A percentile compares a stretch with the other conserved stretches of the same genome.
Evolutionary conservation across 2,888 invertebrate genomes (phyloP).

Genomic region (Agrilus mali): DNA sequence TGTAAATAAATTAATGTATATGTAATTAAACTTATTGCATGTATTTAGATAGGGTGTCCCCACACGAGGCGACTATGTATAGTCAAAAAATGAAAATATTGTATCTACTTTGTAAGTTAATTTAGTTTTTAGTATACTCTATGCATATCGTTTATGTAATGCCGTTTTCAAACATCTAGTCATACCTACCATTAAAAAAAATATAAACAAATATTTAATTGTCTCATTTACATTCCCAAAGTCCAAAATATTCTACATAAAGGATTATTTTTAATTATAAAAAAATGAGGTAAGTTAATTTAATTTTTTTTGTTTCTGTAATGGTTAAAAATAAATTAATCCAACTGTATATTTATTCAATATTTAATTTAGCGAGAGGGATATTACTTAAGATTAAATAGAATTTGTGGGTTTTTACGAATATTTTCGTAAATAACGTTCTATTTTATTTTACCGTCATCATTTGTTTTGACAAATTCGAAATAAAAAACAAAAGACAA

Average conservation of each 20-base stretch:
- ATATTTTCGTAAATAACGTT: too few species aligned
- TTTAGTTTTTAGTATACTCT: constrained; percentile 29
- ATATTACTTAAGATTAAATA: too few species aligned
- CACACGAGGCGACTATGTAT: constrained; percentile 17
- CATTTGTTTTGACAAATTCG: too few species aligned
- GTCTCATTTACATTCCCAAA: background rate
- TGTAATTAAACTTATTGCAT: too few species aligned
- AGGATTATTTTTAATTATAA: background rate
- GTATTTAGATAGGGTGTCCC: too few species aligned
- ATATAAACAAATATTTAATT: too few species aligned
- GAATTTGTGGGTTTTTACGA: too few species aligned
- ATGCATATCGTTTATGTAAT: constrained; percentile 44
- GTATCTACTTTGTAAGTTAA: constrained; percentile 14
- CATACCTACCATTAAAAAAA: constrained; percentile 42
- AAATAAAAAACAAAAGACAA: too few species aligned
- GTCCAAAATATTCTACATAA: background rate
- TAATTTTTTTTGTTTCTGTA: constrained; percentile 3
- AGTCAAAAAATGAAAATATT: constrained; percentile 19
- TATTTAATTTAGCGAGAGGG: too few species aligned
- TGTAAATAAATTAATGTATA: too few species aligned
- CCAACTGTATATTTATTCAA: background rate
- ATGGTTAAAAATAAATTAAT: too few species aligned
- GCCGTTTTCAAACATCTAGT: constrained; percentile 53
- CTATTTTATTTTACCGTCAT: too few species aligned
- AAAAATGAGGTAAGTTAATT: background rate